These are phyloP conservation scores for Clinocottus analis DNA, from an alignment of 2,113 vertebrate genomes.

Conservation along the genomic window DNA sequence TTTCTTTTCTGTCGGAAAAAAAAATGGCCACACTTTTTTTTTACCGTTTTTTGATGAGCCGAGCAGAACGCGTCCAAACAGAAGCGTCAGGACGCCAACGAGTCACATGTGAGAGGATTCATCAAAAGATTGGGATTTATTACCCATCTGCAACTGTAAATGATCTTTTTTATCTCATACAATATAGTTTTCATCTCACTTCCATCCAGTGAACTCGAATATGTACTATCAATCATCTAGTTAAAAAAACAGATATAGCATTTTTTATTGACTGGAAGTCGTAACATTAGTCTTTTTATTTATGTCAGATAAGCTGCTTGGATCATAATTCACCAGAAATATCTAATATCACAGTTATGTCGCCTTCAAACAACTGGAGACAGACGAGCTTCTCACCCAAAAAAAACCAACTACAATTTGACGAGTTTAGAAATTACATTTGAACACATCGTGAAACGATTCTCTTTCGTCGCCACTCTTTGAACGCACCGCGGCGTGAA, in stretches of 20 bases:
- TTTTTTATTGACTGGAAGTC: not conserved
- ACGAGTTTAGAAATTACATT: too few relatives aligned
- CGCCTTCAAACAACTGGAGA: not conserved
- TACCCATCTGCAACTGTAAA: not conserved
- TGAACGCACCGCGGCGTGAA: too few relatives aligned
- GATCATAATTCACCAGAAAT: not conserved
- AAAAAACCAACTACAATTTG: too few relatives aligned
- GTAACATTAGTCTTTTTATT: not conserved
- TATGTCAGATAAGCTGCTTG: not conserved
- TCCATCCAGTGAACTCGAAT: not conserved
- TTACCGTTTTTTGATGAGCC: slow-evolving; percentile 5
- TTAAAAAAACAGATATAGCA: not conserved
- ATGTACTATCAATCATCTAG: not conserved
- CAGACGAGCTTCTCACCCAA: too few relatives aligned
- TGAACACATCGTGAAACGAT: not conserved
- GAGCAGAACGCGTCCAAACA: not conserved
- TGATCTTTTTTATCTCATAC: not conserved
- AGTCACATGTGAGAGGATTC: not conserved
- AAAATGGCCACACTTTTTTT: slow-evolving; percentile 8
- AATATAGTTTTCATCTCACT: not conserved
- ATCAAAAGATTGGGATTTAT: not conserved
- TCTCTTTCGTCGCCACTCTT: not conserved
- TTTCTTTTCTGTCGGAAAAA: not conserved
- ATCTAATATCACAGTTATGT: not conserved
- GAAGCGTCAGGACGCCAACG: not conserved